These are phyloP conservation scores for Takifugu flavidus DNA, from an alignment of 2,113 vertebrate genomes.

Conservation along the genomic window DNA sequence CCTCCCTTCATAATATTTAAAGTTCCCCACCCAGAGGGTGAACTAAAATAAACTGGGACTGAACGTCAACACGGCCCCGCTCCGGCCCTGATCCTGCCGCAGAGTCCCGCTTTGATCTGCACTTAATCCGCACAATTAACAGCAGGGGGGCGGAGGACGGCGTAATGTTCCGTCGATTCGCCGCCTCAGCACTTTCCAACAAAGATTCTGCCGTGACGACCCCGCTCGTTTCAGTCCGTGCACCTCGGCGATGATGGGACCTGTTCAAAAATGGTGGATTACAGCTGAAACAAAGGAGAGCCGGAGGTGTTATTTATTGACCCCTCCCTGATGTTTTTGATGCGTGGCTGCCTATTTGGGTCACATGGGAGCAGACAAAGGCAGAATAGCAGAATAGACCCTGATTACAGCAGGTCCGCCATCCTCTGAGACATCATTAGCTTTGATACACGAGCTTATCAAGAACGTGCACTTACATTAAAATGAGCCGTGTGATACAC, in stretches of 20 bases:
- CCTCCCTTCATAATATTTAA: slow-evolving; percentile 74
- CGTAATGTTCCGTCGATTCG: slow-evolving; percentile 45
- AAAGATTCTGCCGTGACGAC: too few relatives aligned
- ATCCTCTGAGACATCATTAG: slow-evolving; percentile 21
- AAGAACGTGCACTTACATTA: not conserved
- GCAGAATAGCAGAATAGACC: slow-evolving; percentile 24
- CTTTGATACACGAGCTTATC: not conserved
- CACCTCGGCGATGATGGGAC: slow-evolving; percentile 7
- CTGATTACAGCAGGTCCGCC: slow-evolving; percentile 17
- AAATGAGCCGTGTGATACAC: too few relatives aligned
- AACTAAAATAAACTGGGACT: slow-evolving; percentile 68
- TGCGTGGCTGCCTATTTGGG: slow-evolving; percentile 69
- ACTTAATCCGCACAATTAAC: slow-evolving; percentile 55
- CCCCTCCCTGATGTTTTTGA: slow-evolving; percentile 45
- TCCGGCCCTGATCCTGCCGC: slow-evolving; percentile 43
- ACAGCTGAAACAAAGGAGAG: slow-evolving; percentile 29
- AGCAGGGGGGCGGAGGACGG: slow-evolving; percentile 55
- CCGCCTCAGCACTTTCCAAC: slow-evolving; percentile 15
- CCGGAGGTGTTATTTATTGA: slow-evolving; percentile 57
- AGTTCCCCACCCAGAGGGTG: slow-evolving; percentile 69
- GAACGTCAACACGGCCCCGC: slow-evolving; percentile 55
- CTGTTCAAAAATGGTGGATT: slow-evolving; percentile 7
- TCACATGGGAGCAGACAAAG: slow-evolving; percentile 65
- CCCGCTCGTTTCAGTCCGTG: too few relatives aligned
- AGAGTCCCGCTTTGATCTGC: slow-evolving; percentile 61